Conservation (phyloP, 2,888 invertebrate genomes). For the Spodoptera picta region DNA sequence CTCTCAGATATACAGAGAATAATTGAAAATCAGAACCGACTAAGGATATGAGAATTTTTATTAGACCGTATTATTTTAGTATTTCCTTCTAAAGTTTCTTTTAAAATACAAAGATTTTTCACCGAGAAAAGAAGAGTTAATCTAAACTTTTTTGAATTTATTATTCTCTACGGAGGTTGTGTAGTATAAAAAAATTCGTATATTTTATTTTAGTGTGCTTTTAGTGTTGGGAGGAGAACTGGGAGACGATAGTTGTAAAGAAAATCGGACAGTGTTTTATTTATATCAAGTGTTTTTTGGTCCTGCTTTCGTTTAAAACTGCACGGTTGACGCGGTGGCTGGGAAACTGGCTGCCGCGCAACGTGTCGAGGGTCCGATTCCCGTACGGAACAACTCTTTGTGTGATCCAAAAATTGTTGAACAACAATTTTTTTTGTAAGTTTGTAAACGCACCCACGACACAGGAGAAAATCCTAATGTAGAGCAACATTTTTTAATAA, state of each 20-base stretch:
- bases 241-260: constrained; percentile 8
- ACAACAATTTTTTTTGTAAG: too few relatives aligned
- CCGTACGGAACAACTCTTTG: too few relatives aligned
- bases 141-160: constrained; percentile 31
- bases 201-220: constrained; percentile 8
- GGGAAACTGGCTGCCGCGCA: too few relatives aligned
- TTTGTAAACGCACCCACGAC: too few relatives aligned
- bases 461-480: too few relatives aligned
- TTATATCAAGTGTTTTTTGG: too few relatives aligned
- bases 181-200: constrained; percentile 21
- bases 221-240: constrained; percentile 17
- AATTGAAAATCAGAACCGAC: constrained; percentile 41
- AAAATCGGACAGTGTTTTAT: constrained; percentile 27
- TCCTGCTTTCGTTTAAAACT: too few relatives aligned
- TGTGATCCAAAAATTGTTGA: too few relatives aligned
- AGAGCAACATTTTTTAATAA: too few relatives aligned
- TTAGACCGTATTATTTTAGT: background rate
- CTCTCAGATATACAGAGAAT: constrained; percentile 34
- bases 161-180: constrained; percentile 11
- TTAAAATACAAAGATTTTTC: constrained; percentile 5
- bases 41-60: constrained; percentile 10
- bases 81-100: constrained; percentile 2
- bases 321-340: too few relatives aligned
- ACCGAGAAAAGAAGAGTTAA: constrained; percentile 3
- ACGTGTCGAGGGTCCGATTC: too few relatives aligned